phyloP scores from a whole-genome alignment of 1,140 invertebrate genomes.

The Zophobas atratus region DNA sequence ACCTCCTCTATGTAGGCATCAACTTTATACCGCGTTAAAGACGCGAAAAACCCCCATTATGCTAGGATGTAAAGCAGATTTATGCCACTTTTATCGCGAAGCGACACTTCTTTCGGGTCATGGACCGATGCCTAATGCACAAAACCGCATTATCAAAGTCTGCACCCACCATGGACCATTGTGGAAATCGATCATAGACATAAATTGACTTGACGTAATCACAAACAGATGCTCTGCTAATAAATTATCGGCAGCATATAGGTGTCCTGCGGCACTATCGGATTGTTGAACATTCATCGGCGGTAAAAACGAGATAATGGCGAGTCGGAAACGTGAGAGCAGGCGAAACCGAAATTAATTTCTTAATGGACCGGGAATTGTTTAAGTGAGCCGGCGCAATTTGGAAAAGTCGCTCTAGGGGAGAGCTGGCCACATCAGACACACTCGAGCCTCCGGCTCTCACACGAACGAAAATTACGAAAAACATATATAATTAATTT shows the following conservation, averaged over 20 bases:
- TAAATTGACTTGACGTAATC: slow-evolving; percentile 42
- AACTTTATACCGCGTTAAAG: no score
- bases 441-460: no score
- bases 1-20: no score
- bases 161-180: slow-evolving; percentile 12
- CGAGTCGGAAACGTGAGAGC: background rate
- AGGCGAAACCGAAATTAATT: slow-evolving; percentile 18
- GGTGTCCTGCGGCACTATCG: slow-evolving; percentile 28
- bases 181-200: slow-evolving; percentile 35
- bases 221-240: slow-evolving; percentile 35
- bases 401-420: background rate
- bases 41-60: no score
- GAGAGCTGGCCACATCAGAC: no score
- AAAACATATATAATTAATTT: no score
- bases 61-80: background rate
- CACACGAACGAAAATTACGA: no score
- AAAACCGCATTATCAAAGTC: slow-evolving; percentile 11
- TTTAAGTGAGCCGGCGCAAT: background rate
- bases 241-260: slow-evolving; percentile 26
- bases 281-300: slow-evolving; percentile 32
- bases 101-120: slow-evolving; percentile 12
- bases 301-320: slow-evolving; percentile 33
- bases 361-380: slow-evolving; percentile 12
- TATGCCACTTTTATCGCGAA: slow-evolving; percentile 7
- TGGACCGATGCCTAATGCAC: background rate